Base-by-base conservation (phyloP, 2,113 vertebrate species). In the Trematomus loennbergii region DNA sequence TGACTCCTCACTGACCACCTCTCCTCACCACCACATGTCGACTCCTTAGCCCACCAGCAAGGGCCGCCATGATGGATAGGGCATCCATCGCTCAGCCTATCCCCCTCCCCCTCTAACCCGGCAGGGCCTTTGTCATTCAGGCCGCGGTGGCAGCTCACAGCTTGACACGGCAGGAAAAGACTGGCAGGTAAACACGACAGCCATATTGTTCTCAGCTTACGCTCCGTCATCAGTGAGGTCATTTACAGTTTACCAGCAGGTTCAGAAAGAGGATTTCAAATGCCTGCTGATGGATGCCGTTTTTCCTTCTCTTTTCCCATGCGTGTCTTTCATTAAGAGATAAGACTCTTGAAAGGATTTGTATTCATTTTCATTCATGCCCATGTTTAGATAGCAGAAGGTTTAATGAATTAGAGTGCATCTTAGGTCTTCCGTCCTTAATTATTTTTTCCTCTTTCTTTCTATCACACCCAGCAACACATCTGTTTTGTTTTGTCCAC, bases 1-100 rank as follows among this genome's bases (percentile, higher is more conserved):
- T 94, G 94, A 94, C 93, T 94, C 90, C 74, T 91, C 77, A 85
- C 88, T 87, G 90, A 89, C 92, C 90, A 91, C 71, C 88, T 84
- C 88, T 93, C 92, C 89, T 93, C 92, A 91, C 87, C 82, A 65
- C 86, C 81, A 25, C 88, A 59, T 83, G 78, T 92, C 91, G 84
- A 64, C 86, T 85, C 88, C 79, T 87, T 73, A 83, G 85, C 88
- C 89, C 88, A 85, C 87, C 87, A 89, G 79, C 86, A 70, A 89
- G 87, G 86, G 78, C 87, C 70, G 62, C 84, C 85, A 66, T 94
- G 90, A 93, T 92, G 92, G 91, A 92, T 93, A 87, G 88, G 88
- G 59, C 88, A 85, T 93, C 90, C 91, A 83, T 92, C 94, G 79
- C 85, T 93, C 90, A 87, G 72, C 76, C 57, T 48, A 29, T 50